Percentiles rank a stretch among this genome's conserved stretches.
Evolutionary conservation across 2,113 vertebrate species (phyloP).

Genomic region (Notechis scutatus): DNA sequence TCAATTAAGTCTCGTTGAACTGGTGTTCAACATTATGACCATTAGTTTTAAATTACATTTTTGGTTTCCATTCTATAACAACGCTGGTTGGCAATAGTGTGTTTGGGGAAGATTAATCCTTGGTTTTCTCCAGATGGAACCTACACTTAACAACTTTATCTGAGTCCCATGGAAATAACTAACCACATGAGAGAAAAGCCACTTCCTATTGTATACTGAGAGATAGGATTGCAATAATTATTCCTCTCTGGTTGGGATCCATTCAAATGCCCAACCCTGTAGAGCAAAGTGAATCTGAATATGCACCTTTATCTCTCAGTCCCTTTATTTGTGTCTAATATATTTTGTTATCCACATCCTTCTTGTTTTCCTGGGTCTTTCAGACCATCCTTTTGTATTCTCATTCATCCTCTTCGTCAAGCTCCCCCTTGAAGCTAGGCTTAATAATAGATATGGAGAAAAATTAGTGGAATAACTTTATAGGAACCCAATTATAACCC

Average conservation of each 20-base stretch:
- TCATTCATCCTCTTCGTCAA: not conserved
- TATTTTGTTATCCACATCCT: not conserved
- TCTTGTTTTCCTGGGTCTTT: not conserved
- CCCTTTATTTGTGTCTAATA: not conserved
- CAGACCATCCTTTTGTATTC: not conserved
- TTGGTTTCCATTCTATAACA: not conserved
- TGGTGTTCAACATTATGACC: not conserved
- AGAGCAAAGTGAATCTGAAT: not conserved
- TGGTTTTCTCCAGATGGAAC: not conserved
- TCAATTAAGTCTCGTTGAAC: constrained; percentile 10
- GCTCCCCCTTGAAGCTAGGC: not conserved
- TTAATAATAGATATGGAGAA: not conserved
- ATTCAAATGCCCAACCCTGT: not conserved
- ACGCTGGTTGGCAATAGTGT: constrained; percentile 22
- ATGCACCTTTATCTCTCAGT: not conserved
- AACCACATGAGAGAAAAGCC: not conserved
- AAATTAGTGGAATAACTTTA: not conserved
- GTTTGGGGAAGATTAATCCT: constrained; percentile 20
- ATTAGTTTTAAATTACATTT: constrained; percentile 1
- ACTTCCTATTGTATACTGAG: not conserved
- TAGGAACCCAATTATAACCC: too few relatives aligned
- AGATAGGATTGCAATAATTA: not conserved
- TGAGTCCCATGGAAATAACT: not conserved
- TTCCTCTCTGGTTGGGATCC: not conserved
- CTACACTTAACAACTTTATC: not conserved